Base-by-base conservation (phyloP, 1,140 invertebrate genomes). In the Diorhabda sublineata region DNA sequence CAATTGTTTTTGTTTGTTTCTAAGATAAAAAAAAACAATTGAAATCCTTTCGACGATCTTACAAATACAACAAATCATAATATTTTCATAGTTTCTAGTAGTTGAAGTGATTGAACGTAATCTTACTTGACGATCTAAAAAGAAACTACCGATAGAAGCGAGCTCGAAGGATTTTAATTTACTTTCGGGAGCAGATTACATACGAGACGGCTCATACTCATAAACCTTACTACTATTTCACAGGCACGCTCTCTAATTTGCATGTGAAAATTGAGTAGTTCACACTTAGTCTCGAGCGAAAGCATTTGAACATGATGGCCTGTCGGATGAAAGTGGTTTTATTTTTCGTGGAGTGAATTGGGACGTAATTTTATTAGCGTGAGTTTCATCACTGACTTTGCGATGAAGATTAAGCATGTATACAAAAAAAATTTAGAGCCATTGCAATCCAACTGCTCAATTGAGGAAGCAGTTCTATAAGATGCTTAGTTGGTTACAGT, bases 231-330 rank as follows among this genome's bases (percentile, higher is more conserved):
- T 42, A 42, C 59, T 41, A 61, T 61, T 61, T 61, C 47, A 61
- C 11, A 41, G 42, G 59, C 59, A 43, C 59, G 42, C 59, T 61
- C 41, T 61, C 26, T 61, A 61, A 61, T 61, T 61, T 61, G 59
- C 59, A 61, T 61, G 59, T 61, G 59, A 11, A 61, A 61, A 61
- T 61, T 61, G 59, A 61, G 59, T 41, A 61, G 11, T 61, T 61
- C 42, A 43, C 26, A 61, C 42, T 61, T 61, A 8, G n/a, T 61
- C 59, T 42, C 26, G 26, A n/a, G 47, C 47, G 47, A 52, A 52
- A 52, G 47, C 47, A 52, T 52, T 52, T n/a, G 47, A 52, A 52
- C 47, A 52, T 52, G 47, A 52, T 52, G 47, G 47, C 47, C 47
- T 52, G 47, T 52, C 47, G 47, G 47, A 52, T 52, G n/a, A 52